phyloP scores from a whole-genome alignment of 2,113 vertebrate genomes.

The Daboia siamensis region DNA sequence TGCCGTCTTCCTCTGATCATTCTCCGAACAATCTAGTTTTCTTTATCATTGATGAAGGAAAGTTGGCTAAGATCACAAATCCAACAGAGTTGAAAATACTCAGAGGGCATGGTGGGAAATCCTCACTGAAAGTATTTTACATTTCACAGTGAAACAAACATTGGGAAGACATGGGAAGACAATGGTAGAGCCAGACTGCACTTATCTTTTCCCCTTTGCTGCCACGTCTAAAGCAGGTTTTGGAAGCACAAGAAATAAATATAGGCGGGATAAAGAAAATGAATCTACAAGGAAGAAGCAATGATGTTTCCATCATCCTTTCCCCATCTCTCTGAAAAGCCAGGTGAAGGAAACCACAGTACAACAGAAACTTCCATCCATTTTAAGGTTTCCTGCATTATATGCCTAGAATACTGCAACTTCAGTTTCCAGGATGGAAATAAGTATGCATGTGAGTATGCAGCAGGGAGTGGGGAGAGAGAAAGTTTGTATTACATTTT shows the following conservation, averaged over 20 bases:
- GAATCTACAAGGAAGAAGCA: background rate
- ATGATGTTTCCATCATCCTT: background rate
- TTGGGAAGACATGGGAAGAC: background rate
- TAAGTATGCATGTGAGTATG: background rate
- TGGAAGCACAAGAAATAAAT: background rate
- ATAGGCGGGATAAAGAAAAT: background rate
- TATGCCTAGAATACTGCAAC: slow-evolving; percentile 3
- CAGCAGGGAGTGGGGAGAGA: background rate
- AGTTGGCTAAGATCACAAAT: background rate
- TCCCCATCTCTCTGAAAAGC: background rate
- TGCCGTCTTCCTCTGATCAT: no score
- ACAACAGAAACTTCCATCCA: background rate
- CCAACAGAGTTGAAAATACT: background rate
- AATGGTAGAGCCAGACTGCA: background rate
- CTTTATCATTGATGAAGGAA: no score
- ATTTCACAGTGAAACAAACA: background rate
- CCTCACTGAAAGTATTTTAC: background rate
- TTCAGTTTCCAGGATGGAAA: slow-evolving; percentile 22
- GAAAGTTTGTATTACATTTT: slow-evolving; percentile 44
- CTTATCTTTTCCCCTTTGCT: background rate
- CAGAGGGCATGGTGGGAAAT: background rate
- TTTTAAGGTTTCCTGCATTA: slow-evolving; percentile 4
- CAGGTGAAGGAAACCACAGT: background rate
- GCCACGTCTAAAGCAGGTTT: background rate
- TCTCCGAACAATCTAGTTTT: no score